These are phyloP conservation scores for Dicrostonyx torquatus DNA, from an alignment of 2,797 vertebrate species.

Conservation along the genomic window DNA sequence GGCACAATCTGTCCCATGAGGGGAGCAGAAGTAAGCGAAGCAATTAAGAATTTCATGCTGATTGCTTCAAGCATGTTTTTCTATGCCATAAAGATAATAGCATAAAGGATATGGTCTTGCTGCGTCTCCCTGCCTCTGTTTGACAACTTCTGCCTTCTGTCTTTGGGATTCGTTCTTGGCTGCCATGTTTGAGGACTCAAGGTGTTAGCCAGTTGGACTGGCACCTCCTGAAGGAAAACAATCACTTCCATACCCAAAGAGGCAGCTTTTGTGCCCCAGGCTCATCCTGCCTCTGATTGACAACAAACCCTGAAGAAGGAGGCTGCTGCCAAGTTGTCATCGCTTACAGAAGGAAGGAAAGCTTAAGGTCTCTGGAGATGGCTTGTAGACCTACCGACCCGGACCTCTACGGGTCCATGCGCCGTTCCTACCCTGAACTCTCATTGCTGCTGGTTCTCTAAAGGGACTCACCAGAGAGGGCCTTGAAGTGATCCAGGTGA, in stretches of 20 bases:
- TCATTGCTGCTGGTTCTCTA: neutral
- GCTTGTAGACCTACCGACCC: neutral
- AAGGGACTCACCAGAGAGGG: slow-evolving; percentile 64
- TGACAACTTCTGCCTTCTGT: slow-evolving; percentile 34
- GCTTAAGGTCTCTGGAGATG: neutral
- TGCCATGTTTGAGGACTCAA: rapidly evolving
- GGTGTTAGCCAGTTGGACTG: neutral
- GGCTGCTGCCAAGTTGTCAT: neutral
- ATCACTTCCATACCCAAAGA: neutral
- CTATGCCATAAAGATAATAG: slow-evolving; percentile 93
- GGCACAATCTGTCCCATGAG: slow-evolving; percentile 90
- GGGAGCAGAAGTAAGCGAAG: slow-evolving; percentile 91
- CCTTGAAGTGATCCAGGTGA: slow-evolving; percentile 56
- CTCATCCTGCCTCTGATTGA: neutral
- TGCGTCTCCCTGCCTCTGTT: slow-evolving; percentile 55
- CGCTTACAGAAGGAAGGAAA: neutral
- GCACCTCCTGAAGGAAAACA: neutral
- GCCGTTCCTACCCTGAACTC: neutral
- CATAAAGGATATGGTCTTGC: slow-evolving; percentile 86
- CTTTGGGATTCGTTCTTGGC: neutral
- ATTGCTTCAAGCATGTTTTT: slow-evolving; percentile 94
- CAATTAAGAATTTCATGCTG: slow-evolving; percentile 96
- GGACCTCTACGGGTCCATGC: neutral
- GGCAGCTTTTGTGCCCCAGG: rapidly evolving
- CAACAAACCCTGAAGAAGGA: slow-evolving; percentile 14